These are phyloP conservation scores for Microctenopoma steveboyesi DNA, from an alignment of 2,797 vertebrate genomes.

Conservation along the genomic window DNA sequence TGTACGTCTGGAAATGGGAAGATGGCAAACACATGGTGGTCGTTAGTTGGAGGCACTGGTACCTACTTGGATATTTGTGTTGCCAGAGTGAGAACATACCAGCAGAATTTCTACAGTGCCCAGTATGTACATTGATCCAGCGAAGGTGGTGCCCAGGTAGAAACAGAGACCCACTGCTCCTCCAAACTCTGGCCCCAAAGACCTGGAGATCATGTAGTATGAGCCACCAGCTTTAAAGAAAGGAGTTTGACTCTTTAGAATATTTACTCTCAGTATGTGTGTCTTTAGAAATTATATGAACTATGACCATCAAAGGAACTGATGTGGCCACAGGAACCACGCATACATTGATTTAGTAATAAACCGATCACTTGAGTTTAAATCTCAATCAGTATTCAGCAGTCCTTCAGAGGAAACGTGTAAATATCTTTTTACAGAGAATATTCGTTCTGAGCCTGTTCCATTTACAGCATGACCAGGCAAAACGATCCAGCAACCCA, in stretches of 20 bases:
- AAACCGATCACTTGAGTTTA: no score
- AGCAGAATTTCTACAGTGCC: conserved; percentile 96
- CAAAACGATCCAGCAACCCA: neutral
- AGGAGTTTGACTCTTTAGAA: neutral
- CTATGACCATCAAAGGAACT: neutral
- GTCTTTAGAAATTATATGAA: neutral
- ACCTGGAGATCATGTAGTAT: conserved; percentile 97
- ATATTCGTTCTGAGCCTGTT: neutral
- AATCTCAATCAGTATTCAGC: neutral
- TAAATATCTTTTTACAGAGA: neutral
- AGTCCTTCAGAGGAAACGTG: neutral
- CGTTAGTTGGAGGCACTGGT: neutral
- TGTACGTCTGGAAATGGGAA: conserved; percentile 85
- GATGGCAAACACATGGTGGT: neutral
- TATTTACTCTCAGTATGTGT: neutral
- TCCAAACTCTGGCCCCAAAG: conserved; percentile 95
- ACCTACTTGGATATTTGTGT: neutral
- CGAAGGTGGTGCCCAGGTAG: conserved; percentile 96
- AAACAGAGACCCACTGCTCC: conserved; percentile 96
- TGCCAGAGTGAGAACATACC: conserved; percentile 74
- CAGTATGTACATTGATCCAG: conserved; percentile 95
- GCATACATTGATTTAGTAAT: no score
- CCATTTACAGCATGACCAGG: neutral
- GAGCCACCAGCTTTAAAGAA: conserved; percentile 89
- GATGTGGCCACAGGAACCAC: no score